Evolutionary conservation across 2,888 invertebrate species (phyloP).

Genomic region (Agonopterix subpropinquella): DNA sequence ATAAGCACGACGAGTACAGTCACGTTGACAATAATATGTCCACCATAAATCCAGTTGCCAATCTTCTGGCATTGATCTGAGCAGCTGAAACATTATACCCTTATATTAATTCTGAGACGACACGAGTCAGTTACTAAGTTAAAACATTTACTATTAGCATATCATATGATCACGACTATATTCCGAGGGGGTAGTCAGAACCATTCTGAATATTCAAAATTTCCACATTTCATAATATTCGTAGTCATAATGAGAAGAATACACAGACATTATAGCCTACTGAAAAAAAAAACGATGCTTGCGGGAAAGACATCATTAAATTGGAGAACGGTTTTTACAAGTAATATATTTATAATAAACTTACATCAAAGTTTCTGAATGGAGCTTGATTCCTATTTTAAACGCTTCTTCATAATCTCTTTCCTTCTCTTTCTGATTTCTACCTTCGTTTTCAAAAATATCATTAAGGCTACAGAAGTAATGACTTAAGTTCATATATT

Average conservation of each 20-base stretch:
- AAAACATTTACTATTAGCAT: too few species aligned
- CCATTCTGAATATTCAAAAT: too few species aligned
- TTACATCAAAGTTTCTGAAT: slow-evolving; percentile 39
- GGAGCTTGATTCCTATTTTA: slow-evolving; percentile 40
- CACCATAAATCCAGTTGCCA: slow-evolving; percentile 29
- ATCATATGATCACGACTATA: too few species aligned
- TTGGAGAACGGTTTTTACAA: too few species aligned
- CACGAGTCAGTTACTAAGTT: too few species aligned
- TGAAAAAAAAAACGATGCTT: too few species aligned
- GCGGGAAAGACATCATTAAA: too few species aligned
- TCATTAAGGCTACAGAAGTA: slow-evolving; percentile 35
- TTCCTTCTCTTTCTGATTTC: slow-evolving; percentile 32
- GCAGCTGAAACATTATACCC: slow-evolving; percentile 11
- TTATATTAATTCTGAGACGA: too few species aligned
- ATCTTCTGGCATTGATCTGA: slow-evolving; percentile 19
- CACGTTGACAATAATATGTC: slow-evolving; percentile 27
- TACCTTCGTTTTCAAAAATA: slow-evolving; percentile 20
- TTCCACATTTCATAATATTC: too few species aligned
- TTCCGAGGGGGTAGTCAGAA: too few species aligned
- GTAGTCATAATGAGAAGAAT: too few species aligned
- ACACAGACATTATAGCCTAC: too few species aligned
- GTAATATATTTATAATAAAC: not conserved
- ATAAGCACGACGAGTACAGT: slow-evolving; percentile 22
- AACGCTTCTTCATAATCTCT: slow-evolving; percentile 29
- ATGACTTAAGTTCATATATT: slow-evolving; percentile 36